Evolutionary conservation across 1,140 invertebrate genomes (phyloP), one percentile per base, ranked within the genome.

Genomic region (Coenobita brevimanus): DNA sequence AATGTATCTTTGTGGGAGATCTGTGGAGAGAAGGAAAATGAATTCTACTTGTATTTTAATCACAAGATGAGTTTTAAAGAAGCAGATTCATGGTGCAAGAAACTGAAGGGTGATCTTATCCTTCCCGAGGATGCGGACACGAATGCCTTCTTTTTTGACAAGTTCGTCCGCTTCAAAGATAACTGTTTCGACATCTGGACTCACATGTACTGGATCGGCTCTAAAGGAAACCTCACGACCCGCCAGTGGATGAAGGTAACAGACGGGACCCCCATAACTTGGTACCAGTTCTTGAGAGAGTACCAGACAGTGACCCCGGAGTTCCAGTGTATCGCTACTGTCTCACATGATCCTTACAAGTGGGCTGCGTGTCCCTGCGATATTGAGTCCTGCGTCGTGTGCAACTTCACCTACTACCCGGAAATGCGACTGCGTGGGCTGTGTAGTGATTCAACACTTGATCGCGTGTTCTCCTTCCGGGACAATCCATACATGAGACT

Each of bases 281-380:
- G 64, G 64, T 15, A 30, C 27, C 57, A 41, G 17, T 83, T 83
- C 81, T 41, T 83, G 41, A 24, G 41, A 64, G 38, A 46, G 67
- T 73, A 83, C 24, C 10, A 15, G n/a, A 64, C 62, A 10, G 81
- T 71, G n/a, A 69, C 60, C 15, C 13, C 15, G 6, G 64, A 83
- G 13, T 46, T 54, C 10, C 41, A 30, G 67, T 83, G 81, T 54
- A 50, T 24, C 0, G 81, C 81, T 4, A 46, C 67, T 33, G 81
- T 73, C 38, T 27, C 57, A n/a, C 81, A 83, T 36, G 69, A 73
- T 33, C 27, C 24, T 38, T 76, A 83, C 27, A 71, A 73, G 27
- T 83, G 81, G 81, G 81, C 81, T 1, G 64, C 67, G 21, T 71
- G 67, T 64, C 81, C 81, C 0, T 83, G 81, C 67, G 13, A 50